phyloP scores from a whole-genome alignment of 2,113 vertebrate species.

The Butorides virescens region DNA sequence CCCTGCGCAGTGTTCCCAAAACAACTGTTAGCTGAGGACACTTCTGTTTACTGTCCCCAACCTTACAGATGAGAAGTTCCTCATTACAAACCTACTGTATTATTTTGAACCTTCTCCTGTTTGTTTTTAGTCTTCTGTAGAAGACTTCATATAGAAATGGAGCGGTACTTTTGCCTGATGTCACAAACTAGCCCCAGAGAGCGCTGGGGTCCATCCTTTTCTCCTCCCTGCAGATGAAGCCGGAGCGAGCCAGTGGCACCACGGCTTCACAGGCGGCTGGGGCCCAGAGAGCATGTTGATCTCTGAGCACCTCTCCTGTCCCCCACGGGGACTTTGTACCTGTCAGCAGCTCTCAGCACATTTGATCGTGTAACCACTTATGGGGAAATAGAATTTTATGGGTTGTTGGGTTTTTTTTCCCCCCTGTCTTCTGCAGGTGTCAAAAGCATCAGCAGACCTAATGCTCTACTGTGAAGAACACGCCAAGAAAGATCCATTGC shows the following conservation, averaged over 20 bases:
- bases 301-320: not conserved
- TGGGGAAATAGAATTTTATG: not conserved
- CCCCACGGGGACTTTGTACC: not conserved
- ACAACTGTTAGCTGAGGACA: not conserved
- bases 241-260: not conserved
- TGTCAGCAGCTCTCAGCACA: fast-evolving
- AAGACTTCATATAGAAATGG: not conserved
- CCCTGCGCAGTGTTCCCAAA: not conserved
- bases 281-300: fast-evolving
- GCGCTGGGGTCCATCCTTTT: fast-evolving
- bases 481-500: constrained; percentile 87
- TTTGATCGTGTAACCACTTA: fast-evolving
- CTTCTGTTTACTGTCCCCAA: not conserved
- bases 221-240: not conserved
- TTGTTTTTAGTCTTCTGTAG: not conserved
- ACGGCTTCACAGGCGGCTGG: not conserved
- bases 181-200: not conserved
- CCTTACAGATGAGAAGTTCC: not conserved
- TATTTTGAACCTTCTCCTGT: not conserved
- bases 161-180: not conserved
- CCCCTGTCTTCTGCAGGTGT: constrained; percentile 76
- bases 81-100: not conserved
- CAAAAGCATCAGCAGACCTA: constrained; percentile 91
- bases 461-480: constrained; percentile 92
- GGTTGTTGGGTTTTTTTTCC: not conserved